Conservation (phyloP, 2,113 vertebrate species). For the Brienomyrus brachyistius region DNA sequence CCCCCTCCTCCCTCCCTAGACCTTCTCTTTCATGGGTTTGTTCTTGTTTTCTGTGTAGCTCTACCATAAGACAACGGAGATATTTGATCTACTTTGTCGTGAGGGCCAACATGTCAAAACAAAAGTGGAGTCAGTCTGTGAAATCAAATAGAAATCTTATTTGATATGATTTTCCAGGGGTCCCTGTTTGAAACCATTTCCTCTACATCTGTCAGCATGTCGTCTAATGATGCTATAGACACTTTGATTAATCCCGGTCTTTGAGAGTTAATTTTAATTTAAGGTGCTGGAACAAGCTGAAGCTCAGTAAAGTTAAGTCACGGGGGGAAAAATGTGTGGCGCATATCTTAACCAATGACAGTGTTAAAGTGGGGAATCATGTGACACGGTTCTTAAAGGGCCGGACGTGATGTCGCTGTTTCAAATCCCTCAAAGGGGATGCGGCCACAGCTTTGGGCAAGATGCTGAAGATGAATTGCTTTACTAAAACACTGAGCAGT, state of each 20-base stretch:
- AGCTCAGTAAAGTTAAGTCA: background rate
- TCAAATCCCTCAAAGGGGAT: background rate
- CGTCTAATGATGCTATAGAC: constrained; percentile 30
- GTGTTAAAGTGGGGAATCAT: background rate
- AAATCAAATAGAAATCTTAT: constrained; percentile 46
- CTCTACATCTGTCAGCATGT: constrained; percentile 38
- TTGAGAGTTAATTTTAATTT: constrained; percentile 50
- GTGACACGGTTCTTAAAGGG: background rate
- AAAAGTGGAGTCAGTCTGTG: constrained; percentile 34
- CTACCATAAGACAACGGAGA: constrained; percentile 34
- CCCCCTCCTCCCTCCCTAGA: background rate
- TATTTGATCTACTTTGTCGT: constrained; percentile 39
- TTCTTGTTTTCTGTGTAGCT: constrained; percentile 23
- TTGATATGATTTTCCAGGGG: constrained; percentile 36
- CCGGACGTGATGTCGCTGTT: background rate
- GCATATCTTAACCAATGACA: background rate
- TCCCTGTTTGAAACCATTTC: constrained; percentile 32
- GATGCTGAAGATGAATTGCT: background rate
- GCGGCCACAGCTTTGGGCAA: background rate
- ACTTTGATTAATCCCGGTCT: constrained; percentile 37
- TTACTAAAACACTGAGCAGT: background rate
- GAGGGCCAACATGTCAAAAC: constrained; percentile 34
- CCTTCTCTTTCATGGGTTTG: constrained; percentile 12
- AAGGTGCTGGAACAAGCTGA: constrained; percentile 30
- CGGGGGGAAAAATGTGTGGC: no score